phyloP scores from a whole-genome alignment of 2,888 invertebrate genomes.

The Myopa testacea region DNA sequence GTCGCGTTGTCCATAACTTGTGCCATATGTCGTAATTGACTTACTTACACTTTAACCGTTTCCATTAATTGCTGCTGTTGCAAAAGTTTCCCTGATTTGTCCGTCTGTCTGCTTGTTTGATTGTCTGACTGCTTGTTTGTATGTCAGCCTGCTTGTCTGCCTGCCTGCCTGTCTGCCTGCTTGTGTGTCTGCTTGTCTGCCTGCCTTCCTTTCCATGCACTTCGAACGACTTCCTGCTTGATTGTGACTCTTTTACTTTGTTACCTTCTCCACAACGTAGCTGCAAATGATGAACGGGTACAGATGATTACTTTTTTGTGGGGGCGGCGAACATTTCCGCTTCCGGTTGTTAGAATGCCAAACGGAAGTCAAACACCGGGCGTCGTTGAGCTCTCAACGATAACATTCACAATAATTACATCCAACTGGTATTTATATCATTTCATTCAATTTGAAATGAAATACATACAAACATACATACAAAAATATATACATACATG shows the following conservation, averaged over 20 bases:
- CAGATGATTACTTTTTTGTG: not conserved
- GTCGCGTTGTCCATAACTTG: not conserved
- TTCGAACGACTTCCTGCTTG: no score
- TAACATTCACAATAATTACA: conserved; percentile 20
- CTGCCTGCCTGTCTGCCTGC: not conserved
- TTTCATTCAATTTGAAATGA: not conserved
- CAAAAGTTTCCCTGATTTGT: conserved; percentile 18
- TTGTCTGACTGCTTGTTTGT: not conserved
- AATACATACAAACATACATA: not conserved
- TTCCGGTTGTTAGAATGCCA: conserved; percentile 21
- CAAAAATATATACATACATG: conserved; percentile 21
- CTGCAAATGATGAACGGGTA: no score
- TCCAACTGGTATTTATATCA: conserved; percentile 8
- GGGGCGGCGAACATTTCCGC: conserved; percentile 17
- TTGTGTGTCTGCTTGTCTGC: not conserved
- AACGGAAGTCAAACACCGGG: conserved; percentile 10
- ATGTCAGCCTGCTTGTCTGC: not conserved
- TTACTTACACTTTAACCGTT: conserved; percentile 36
- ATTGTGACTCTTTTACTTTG: no score
- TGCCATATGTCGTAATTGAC: conserved; percentile 34
- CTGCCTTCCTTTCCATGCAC: not conserved
- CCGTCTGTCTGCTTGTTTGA: not conserved
- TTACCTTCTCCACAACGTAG: no score
- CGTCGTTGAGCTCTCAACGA: conserved; percentile 8
- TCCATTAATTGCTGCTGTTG: conserved; percentile 34